phyloP scores from a whole-genome alignment of 2,113 vertebrate genomes.

The Cariama cristata region DNA sequence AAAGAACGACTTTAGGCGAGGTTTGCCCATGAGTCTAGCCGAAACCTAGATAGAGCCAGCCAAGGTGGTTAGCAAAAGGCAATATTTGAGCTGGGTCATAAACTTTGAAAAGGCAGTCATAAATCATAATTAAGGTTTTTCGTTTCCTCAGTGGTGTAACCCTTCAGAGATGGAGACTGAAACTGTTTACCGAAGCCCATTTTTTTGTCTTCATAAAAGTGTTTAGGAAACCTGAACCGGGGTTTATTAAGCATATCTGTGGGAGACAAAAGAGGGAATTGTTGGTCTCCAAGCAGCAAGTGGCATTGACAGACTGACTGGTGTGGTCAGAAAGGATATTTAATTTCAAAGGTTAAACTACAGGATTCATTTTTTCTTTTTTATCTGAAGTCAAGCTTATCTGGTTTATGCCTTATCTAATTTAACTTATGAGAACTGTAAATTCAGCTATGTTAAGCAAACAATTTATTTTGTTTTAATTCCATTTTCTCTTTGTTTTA shows the following conservation, averaged over 20 bases:
- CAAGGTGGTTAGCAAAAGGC: slow-evolving; percentile 25
- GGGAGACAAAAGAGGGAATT: slow-evolving; percentile 43
- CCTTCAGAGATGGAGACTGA: slow-evolving; percentile 36
- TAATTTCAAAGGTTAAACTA: slow-evolving; percentile 52
- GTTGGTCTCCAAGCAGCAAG: slow-evolving; percentile 30
- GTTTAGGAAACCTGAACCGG: slow-evolving; percentile 20
- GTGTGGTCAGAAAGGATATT: slow-evolving; percentile 41
- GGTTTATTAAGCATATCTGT: slow-evolving; percentile 43
- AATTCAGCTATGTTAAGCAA: slow-evolving; percentile 48
- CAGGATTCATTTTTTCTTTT: not conserved
- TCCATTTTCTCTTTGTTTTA: slow-evolving; percentile 57
- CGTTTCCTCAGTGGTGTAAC: not conserved
- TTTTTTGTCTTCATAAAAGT: slow-evolving; percentile 1
- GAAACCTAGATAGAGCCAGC: not conserved
- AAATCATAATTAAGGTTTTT: slow-evolving; percentile 57
- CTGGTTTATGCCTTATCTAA: slow-evolving; percentile 47
- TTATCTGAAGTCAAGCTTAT: slow-evolving; percentile 37
- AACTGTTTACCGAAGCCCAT: slow-evolving; percentile 31
- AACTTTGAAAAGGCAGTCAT: slow-evolving; percentile 23
- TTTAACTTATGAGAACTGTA: slow-evolving; percentile 48
- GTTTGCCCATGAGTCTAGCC: slow-evolving; percentile 14
- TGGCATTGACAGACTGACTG: not conserved
- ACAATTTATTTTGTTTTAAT: slow-evolving; percentile 48
- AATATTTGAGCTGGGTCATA: slow-evolving; percentile 46
- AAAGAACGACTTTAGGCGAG: not conserved